These are phyloP conservation scores for Tichodroma muraria DNA, from an alignment of 2,113 vertebrate species.

Conservation along the genomic window DNA sequence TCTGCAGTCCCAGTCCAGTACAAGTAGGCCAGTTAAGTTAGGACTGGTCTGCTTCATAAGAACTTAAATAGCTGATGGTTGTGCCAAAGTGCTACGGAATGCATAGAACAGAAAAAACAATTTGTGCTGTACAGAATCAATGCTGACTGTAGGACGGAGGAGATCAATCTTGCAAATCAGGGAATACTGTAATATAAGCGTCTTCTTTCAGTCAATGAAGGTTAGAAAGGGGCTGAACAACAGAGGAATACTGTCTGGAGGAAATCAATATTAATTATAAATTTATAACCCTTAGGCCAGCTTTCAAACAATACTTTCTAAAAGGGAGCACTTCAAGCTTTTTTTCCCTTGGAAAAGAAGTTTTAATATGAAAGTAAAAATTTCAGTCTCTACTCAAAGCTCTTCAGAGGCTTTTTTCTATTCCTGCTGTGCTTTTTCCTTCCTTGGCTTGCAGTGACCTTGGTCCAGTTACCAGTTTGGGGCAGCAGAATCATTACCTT, in stretches of 20 bases:
- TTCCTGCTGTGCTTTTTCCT: neutral
- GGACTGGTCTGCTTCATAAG: neutral
- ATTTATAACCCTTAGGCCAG: conserved; percentile 84
- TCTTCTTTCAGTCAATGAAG: conserved; percentile 74
- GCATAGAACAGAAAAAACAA: conserved; percentile 36
- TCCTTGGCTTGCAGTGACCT: neutral
- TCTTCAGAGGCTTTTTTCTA: neutral
- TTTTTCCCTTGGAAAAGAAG: neutral
- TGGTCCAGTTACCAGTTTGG: neutral
- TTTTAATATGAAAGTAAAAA: neutral
- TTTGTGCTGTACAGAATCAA: conserved; percentile 54
- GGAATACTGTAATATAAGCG: conserved; percentile 55
- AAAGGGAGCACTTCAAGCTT: conserved; percentile 9
- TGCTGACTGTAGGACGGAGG: neutral
- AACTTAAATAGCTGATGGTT: neutral
- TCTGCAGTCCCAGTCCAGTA: neutral
- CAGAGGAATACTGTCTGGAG: conserved; percentile 69
- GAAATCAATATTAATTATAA: conserved; percentile 88
- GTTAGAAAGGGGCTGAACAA: conserved; percentile 71
- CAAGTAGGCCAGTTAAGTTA: neutral
- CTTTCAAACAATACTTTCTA: conserved; percentile 43
- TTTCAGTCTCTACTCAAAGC: neutral
- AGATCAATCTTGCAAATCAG: conserved; percentile 68
- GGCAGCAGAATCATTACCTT: neutral
- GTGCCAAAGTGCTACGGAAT: neutral